Base-by-base conservation (phyloP, 1,140 invertebrate genomes). In the Cotesia vestalis region DNA sequence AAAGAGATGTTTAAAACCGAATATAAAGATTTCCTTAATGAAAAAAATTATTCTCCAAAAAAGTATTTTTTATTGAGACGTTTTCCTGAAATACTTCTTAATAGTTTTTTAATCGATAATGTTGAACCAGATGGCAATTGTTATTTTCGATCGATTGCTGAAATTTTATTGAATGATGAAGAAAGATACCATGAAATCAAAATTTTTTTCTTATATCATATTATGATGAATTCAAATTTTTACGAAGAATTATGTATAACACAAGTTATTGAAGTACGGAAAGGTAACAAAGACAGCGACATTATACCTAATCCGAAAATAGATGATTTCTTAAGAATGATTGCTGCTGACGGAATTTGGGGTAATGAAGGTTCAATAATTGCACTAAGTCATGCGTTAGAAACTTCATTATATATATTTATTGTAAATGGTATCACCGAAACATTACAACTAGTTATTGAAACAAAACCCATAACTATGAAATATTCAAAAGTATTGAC, bases 281-380 rank as follows among this genome's bases (percentile, higher is more conserved):
- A 5, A 17, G 52, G 12, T 34, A 64, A 17, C 17, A 17, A 17
- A 0, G 17, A 17, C 17, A 17, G 1, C 17, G 17, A 17, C 1
- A 17, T 17, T 17, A 9, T 17, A 55, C 0, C 0, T 2, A n/a
- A 12, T 55, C 11, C 14, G 2, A 12, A 5, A 9, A 9, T 55
- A 55, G 52, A 55, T 55, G 52, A 55, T 55, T 55, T 55, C 11
- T 5, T 55, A 55, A 5, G 52, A 55, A 55, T 55, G 52, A 17
- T 55, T 9, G 52, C 52, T 55, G 52, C 5, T 55, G 52, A 55
- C 12, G 52, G 52, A 55, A 55, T 55, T 55, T 55, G 11, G 11
- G 52, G 11, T n/a, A 12, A 55, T 55, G 14, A 55, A 55, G 11
- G 52, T 12, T 55, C 52, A 12, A n/a, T 55, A 55, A 55, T 55